These are phyloP conservation scores for Drosophila anomelani DNA, from an alignment of 2,888 invertebrate genomes.

Conservation along the genomic window DNA sequence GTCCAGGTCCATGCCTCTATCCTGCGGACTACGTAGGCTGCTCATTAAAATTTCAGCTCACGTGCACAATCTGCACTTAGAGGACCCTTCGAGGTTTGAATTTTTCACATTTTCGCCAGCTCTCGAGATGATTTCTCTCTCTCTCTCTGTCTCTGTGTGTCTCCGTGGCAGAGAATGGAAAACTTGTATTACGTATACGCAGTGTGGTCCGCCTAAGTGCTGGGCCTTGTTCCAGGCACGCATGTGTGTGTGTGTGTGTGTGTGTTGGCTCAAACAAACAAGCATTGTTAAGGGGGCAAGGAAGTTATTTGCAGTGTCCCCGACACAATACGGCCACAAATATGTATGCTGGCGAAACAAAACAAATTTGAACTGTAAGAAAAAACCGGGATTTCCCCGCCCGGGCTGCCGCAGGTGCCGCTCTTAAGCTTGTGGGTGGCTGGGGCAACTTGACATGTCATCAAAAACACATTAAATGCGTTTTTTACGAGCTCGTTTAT, in stretches of 20 bases:
- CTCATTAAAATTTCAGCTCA: constrained; percentile 78
- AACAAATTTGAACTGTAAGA: constrained; percentile 53
- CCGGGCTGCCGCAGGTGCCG: constrained; percentile 20
- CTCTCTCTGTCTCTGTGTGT: not conserved
- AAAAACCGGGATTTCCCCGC: not conserved
- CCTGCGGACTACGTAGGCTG: constrained; percentile 31
- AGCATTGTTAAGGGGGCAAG: constrained; percentile 63
- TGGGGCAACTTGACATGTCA: constrained; percentile 73
- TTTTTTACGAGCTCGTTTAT: constrained; percentile 76
- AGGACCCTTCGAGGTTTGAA: constrained; percentile 75
- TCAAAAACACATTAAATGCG: constrained; percentile 79
- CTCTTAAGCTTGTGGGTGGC: constrained; percentile 42
- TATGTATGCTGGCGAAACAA: constrained; percentile 32
- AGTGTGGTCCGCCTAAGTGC: constrained; percentile 52
- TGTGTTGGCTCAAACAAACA: constrained; percentile 58
- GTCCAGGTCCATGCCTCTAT: constrained; percentile 44
- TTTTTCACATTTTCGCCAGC: constrained; percentile 71
- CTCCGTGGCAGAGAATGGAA: constrained; percentile 10
- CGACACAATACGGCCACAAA: constrained; percentile 39
- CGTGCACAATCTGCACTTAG: constrained; percentile 76
- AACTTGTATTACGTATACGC: constrained; percentile 27
- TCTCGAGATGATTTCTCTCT: constrained; percentile 30
- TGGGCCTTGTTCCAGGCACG: constrained; percentile 63
- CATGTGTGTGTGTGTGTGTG: constrained; percentile 41
- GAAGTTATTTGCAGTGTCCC: constrained; percentile 65